These are phyloP conservation scores for Pteropus rufus DNA, from an alignment of 2,797 vertebrate species.

Conservation along the genomic window DNA sequence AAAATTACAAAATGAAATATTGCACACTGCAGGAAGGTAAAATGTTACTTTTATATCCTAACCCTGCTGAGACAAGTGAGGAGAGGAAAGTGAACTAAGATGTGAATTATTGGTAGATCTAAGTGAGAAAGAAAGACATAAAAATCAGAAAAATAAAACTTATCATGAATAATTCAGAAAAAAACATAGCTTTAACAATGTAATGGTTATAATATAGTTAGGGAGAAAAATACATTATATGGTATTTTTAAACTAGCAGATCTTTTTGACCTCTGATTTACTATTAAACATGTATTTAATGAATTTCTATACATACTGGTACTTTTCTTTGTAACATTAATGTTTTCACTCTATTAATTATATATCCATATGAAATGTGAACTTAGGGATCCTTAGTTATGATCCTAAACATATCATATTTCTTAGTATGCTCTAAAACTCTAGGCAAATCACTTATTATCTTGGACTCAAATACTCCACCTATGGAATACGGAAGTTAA, in stretches of 20 bases:
- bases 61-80: background rate
- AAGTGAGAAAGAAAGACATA: background rate
- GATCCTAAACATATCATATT: background rate
- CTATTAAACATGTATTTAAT: background rate
- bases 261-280: background rate
- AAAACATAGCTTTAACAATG: background rate
- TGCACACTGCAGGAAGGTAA: background rate
- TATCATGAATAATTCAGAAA: background rate
- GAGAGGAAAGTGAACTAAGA: background rate
- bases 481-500: background rate
- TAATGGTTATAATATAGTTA: background rate
- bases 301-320: background rate
- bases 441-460: background rate
- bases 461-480: background rate
- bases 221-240: background rate
- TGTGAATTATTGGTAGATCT: background rate
- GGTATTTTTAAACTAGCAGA: background rate
- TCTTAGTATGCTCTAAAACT: background rate
- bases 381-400: background rate
- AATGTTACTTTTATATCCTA: background rate
- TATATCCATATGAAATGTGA: accelerated
- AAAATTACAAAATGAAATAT: conserved; percentile 45
- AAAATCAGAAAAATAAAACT: background rate
- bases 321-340: background rate
- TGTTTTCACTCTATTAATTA: background rate